A percentile compares a stretch with the other conserved stretches of the same genome.
These are phyloP conservation scores for Andrena bucephala DNA, from an alignment of 2,888 invertebrate species.

Conservation along the genomic window DNA sequence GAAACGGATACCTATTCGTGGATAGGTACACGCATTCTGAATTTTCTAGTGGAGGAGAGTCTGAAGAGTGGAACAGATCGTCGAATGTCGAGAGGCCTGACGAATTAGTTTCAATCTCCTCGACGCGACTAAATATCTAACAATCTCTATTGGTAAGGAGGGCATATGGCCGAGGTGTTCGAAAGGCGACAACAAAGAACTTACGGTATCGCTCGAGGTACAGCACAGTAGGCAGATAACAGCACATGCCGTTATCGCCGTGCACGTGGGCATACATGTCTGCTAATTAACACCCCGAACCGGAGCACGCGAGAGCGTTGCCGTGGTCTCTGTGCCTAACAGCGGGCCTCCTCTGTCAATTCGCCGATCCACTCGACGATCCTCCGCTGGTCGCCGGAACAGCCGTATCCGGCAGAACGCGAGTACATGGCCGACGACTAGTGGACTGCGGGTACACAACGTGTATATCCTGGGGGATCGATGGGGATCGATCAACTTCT, in stretches of 20 bases:
- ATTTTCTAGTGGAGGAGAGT: slow-evolving; percentile 16
- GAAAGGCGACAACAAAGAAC: slow-evolving; percentile 59
- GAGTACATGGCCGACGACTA: slow-evolving; percentile 45
- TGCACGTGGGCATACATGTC: slow-evolving; percentile 83
- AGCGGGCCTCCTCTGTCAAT: slow-evolving; percentile 49
- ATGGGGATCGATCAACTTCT: slow-evolving; percentile 36
- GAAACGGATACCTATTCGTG: too few species aligned
- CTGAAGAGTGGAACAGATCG: neutral
- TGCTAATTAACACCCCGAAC: slow-evolving; percentile 65
- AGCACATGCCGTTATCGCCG: slow-evolving; percentile 83
- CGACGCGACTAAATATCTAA: neutral
- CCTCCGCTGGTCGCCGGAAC: slow-evolving; percentile 48
- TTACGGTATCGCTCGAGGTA: slow-evolving; percentile 83
- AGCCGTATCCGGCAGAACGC: slow-evolving; percentile 34
- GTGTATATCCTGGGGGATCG: slow-evolving; percentile 26
- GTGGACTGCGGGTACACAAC: neutral
- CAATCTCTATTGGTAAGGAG: neutral
- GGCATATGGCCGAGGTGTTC: neutral
- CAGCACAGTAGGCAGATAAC: slow-evolving; percentile 82
- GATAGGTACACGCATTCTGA: neutral
- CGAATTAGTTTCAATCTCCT: neutral
- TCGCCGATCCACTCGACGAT: slow-evolving; percentile 52
- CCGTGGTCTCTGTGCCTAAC: slow-evolving; percentile 35
- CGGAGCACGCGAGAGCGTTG: slow-evolving; percentile 38
- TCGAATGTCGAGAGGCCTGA: too few species aligned